These are phyloP conservation scores for Thymelicus lineola DNA, from an alignment of 2,888 invertebrate genomes.

Conservation along the genomic window DNA sequence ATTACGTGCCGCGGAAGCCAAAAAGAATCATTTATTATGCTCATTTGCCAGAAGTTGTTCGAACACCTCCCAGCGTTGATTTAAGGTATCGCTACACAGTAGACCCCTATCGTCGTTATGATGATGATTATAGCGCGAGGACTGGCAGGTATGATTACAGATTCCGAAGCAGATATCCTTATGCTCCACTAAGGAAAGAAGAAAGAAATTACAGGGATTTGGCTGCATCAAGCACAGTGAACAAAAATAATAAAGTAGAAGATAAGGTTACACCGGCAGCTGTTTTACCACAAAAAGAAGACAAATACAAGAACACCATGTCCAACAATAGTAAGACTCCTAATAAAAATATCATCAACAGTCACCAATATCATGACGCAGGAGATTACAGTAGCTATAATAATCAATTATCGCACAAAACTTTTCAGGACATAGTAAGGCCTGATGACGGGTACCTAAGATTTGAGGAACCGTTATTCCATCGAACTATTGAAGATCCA, in stretches of 20 bases:
- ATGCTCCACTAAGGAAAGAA: conserved; percentile 74
- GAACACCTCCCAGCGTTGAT: conserved; percentile 86
- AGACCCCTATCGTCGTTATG: conserved; percentile 74
- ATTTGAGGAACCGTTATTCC: conserved; percentile 76
- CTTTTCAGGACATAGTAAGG: conserved; percentile 67
- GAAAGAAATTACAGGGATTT: conserved; percentile 78
- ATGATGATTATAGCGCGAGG: conserved; percentile 72
- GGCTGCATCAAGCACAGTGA: conserved; percentile 68
- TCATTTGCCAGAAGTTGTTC: conserved; percentile 88
- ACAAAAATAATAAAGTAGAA: conserved; percentile 74
- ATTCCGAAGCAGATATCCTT: conserved; percentile 74
- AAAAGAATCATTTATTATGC: conserved; percentile 89
- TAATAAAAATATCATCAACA: conserved; percentile 68
- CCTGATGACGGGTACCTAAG: conserved; percentile 72
- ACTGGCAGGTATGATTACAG: conserved; percentile 77
- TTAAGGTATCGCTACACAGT: conserved; percentile 80
- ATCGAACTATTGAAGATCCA: conserved; percentile 72
- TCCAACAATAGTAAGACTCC: conserved; percentile 46
- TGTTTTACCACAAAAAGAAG: conserved; percentile 72
- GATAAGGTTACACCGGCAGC: conserved; percentile 80
- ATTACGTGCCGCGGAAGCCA: conserved; percentile 75
- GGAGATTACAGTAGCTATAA: conserved; percentile 57
- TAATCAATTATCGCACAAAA: conserved; percentile 67
- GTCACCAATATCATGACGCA: conserved; percentile 77
- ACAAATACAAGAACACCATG: conserved; percentile 52